phyloP scores from a whole-genome alignment of 2,888 invertebrate species.

The Aspidiotus destructor region DNA sequence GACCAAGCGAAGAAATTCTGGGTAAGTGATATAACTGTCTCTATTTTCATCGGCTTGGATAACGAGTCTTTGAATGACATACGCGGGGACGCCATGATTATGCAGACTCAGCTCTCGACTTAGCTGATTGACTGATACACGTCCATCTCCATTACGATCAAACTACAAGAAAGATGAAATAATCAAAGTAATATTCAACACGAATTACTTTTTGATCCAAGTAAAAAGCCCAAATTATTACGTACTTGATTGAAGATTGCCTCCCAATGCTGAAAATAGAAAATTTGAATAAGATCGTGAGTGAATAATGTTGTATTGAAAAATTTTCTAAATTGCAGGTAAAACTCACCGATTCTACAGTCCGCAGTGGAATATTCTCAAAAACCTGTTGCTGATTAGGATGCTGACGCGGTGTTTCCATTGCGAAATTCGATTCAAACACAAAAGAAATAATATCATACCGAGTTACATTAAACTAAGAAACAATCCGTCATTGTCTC shows the following conservation, averaged over 20 bases:
- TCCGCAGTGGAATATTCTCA: conserved; percentile 34
- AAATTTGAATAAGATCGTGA: conserved; percentile 8
- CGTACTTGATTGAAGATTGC: conserved; percentile 36
- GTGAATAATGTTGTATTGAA: neutral
- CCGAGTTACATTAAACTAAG: too few relatives aligned
- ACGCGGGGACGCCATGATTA: conserved; percentile 58
- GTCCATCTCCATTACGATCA: conserved; percentile 61
- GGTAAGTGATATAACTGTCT: conserved; percentile 42
- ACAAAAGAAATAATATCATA: too few relatives aligned
- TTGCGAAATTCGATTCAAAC: too few relatives aligned
- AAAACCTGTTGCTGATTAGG: conserved; percentile 17
- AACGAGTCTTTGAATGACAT: conserved; percentile 58
- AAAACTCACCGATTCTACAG: conserved; percentile 35
- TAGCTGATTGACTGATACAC: conserved; percentile 57
- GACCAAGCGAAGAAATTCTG: conserved; percentile 42
- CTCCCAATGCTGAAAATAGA: conserved; percentile 37
- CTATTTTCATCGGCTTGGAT: conserved; percentile 53
- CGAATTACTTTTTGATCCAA: neutral
- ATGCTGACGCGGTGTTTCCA: too few relatives aligned
- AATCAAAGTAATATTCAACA: neutral
- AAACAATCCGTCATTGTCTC: too few relatives aligned
- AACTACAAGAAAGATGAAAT: conserved; percentile 46
- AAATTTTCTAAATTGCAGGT: conserved; percentile 19
- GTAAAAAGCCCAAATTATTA: neutral
- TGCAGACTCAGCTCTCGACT: conserved; percentile 47